Evolutionary conservation across 2,797 vertebrate species (phyloP), one percentile per base, ranked within the genome.

Genomic region (Anguilla anguilla): DNA sequence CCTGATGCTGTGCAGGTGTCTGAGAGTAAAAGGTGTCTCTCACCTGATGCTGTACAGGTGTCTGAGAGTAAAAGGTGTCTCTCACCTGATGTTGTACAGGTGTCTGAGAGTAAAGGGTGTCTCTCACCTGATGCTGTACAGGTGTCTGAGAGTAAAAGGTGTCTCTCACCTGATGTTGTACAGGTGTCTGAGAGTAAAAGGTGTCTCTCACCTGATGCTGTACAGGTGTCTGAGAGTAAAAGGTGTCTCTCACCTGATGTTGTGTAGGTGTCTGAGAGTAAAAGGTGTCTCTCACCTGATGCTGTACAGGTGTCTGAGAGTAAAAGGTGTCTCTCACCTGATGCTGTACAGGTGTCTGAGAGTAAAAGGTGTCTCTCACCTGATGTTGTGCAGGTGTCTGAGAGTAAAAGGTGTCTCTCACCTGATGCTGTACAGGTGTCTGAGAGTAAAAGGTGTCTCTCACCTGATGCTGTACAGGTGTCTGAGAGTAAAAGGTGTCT

Each of bases 371-470:
- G 13, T n/a, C 2, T 17, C 95, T 94, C 86, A 99, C 98, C 96
- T 96, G 91, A 96, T 91, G 6, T 97, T 94, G 92, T 96, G 96
- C 39, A 97, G 91, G 88, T 97, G 95, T 90, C 93, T 89, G 89
- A 96, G n/a, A 35, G 39, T 10, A 10, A 28, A 31, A 72, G n/a
- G 9, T 31, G 67, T 82, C 17, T 82, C 39, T 82, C 46, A 35
- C 51, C 46, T 83, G 46, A 49, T 17, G 51, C 28, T n/a, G 43
- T 3, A 57, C 13, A 39, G 39, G 13, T 15, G 51, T 64, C 39
- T 39, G 39, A 17, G n/a, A 72, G 39, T 10, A 28, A 28, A 31
- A 72, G n/a, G n/a, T 31, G 67, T 82, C 17, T 82, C 39, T 82
- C 46, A 35, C 51, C 46, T 83, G 46, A 49, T 31, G 51, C 28